phyloP scores from a whole-genome alignment of 2,797 vertebrate genomes.

The Rhodeus uyekii region DNA sequence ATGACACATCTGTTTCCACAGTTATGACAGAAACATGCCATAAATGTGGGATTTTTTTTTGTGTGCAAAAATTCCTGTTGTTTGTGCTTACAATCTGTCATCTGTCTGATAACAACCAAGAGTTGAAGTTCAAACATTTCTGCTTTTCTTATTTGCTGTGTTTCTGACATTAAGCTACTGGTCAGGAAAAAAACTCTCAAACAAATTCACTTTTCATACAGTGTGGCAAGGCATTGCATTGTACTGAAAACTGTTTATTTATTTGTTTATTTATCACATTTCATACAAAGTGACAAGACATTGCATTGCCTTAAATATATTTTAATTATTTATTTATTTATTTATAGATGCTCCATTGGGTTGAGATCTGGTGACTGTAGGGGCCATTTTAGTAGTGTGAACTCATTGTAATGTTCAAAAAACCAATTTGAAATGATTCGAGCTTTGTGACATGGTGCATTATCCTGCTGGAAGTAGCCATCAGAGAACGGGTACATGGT shows the following conservation, averaged over 20 bases:
- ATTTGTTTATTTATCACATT: not conserved
- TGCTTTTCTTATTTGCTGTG: conserved; percentile 11
- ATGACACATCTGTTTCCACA: not conserved
- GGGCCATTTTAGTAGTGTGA: too few relatives aligned
- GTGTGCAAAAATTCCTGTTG: not conserved
- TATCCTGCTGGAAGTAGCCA: too few relatives aligned
- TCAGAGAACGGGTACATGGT: too few relatives aligned
- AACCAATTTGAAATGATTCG: too few relatives aligned
- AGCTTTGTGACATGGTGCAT: too few relatives aligned
- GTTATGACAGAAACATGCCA: not conserved
- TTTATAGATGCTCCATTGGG: too few relatives aligned
- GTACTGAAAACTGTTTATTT: too few relatives aligned
- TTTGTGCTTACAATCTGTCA: not conserved
- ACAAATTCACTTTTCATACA: not conserved
- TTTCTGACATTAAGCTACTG: conserved; percentile 45
- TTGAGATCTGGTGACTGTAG: too few relatives aligned
- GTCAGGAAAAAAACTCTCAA: conserved; percentile 23
- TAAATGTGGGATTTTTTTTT: not conserved
- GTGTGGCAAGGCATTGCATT: not conserved
- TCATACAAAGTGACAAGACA: not conserved
- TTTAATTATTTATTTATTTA: not conserved
- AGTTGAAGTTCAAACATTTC: not conserved
- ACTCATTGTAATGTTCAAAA: too few relatives aligned
- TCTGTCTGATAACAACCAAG: conserved; percentile 5
- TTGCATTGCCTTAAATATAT: not conserved